These are phyloP conservation scores for Platichthys stellatus DNA, from an alignment of 2,113 vertebrate species.

Conservation along the genomic window DNA sequence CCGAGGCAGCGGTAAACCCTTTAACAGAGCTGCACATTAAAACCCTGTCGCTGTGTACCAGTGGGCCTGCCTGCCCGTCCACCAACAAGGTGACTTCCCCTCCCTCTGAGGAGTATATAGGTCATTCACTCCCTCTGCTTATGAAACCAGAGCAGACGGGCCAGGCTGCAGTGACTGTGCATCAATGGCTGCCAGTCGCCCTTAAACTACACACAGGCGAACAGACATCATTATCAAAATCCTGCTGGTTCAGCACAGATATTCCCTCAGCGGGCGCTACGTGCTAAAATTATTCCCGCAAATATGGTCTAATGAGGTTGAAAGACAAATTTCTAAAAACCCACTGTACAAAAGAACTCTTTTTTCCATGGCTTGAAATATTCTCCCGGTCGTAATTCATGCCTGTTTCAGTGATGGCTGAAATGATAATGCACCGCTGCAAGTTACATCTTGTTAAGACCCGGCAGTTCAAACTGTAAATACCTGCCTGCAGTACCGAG, in stretches of 20 bases:
- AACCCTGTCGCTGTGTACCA: constrained; percentile 54
- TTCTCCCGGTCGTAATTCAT: constrained; percentile 27
- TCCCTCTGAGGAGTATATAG: constrained; percentile 79
- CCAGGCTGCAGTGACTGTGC: constrained; percentile 76
- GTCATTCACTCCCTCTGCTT: constrained; percentile 75
- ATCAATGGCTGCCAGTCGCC: constrained; percentile 60
- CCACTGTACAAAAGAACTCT: neutral
- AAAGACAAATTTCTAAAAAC: neutral
- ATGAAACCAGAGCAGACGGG: constrained; percentile 79
- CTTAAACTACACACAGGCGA: constrained; percentile 55
- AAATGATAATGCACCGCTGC: constrained; percentile 14
- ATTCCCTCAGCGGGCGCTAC: neutral
- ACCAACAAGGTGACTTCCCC: constrained; percentile 81
- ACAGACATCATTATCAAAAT: constrained; percentile 32
- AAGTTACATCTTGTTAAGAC: constrained; percentile 24
- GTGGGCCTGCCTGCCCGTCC: constrained; percentile 58
- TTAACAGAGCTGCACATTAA: constrained; percentile 63
- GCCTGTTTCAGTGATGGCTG: constrained; percentile 7
- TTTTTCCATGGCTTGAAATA: neutral
- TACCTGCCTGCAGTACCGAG: constrained; percentile 22
- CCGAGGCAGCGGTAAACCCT: constrained; percentile 42
- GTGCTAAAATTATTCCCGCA: neutral
- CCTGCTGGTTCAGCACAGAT: constrained; percentile 28
- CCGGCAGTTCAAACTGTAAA: constrained; percentile 29
- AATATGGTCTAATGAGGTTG: neutral